Percentiles rank a stretch among this genome's conserved stretches.
Conservation (phyloP, 1,140 invertebrate species). For the Monomorium pharaonis region DNA sequence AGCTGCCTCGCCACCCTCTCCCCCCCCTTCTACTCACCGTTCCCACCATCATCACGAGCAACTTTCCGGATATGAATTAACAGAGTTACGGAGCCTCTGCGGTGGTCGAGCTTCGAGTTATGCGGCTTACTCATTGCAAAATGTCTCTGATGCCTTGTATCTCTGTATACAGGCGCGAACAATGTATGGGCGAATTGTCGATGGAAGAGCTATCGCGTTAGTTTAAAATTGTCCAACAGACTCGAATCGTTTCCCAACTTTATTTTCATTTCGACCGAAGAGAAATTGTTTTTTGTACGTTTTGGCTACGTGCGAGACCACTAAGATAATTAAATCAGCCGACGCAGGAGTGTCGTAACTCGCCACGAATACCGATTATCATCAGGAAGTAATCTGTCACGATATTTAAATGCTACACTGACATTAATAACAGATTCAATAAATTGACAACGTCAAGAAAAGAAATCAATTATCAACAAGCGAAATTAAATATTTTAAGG, state of each 20-base stretch:
- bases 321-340: constrained; percentile 64
- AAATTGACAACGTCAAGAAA: not conserved
- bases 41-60: constrained; percentile 70
- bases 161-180: constrained; percentile 6
- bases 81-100: constrained; percentile 83
- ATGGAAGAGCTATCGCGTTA: constrained; percentile 21
- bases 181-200: not conserved
- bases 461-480: not conserved
- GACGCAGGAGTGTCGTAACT: constrained; percentile 55
- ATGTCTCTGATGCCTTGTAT: constrained; percentile 72
- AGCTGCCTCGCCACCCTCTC: constrained; percentile 44
- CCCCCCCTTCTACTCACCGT: constrained; percentile 61
- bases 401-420: constrained; percentile 35
- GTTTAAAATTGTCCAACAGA: not conserved
- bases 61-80: constrained; percentile 85
- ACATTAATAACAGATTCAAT: constrained; percentile 1
- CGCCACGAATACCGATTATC: constrained; percentile 65
- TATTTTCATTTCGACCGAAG: not conserved
- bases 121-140: constrained; percentile 82
- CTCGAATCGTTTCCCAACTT: constrained; percentile 18
- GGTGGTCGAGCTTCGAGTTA: constrained; percentile 77
- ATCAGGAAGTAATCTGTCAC: constrained; percentile 50
- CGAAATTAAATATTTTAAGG: not conserved
- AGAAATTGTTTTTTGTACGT: constrained; percentile 32
- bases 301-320: constrained; percentile 45